phyloP scores from a whole-genome alignment of 2,888 invertebrate species.

The Xestobium rufovillosum region DNA sequence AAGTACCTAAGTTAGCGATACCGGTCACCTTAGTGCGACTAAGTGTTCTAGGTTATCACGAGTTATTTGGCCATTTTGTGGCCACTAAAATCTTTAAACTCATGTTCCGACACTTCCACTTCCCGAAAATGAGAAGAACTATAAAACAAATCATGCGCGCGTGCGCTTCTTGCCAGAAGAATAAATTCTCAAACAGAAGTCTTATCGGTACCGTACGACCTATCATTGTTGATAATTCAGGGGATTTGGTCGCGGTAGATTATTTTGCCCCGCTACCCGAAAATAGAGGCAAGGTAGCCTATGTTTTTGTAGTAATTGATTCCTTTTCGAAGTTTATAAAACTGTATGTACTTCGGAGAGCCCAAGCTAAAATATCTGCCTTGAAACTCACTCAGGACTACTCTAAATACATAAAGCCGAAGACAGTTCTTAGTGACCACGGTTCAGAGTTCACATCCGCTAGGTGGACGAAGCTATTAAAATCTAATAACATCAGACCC shows the following conservation, averaged over 20 bases:
- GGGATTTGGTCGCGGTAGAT: slow-evolving; percentile 21
- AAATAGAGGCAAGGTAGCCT: slow-evolving; percentile 13
- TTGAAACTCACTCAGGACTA: slow-evolving; percentile 13
- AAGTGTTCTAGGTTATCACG: slow-evolving; percentile 6
- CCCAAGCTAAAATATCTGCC: slow-evolving; percentile 14
- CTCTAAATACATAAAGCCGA: slow-evolving; percentile 8
- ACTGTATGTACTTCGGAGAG: slow-evolving; percentile 19
- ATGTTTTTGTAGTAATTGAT: slow-evolving; percentile 24
- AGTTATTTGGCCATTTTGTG: slow-evolving; percentile 13
- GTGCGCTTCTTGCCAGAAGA: slow-evolving; percentile 8
- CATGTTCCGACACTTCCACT: slow-evolving; percentile 7
- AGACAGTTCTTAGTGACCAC: slow-evolving; percentile 18
- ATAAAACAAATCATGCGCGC: background rate
- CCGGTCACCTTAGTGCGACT: background rate
- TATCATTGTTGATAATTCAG: background rate
- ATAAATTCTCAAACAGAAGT: slow-evolving; percentile 3
- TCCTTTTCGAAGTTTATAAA: slow-evolving; percentile 23
- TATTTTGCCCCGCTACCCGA: slow-evolving; percentile 22
- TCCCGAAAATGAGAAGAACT: slow-evolving; percentile 4
- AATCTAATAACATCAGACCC: slow-evolving; percentile 12
- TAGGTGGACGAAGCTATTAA: slow-evolving; percentile 16
- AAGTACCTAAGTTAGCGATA: no score
- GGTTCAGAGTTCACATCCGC: slow-evolving; percentile 24
- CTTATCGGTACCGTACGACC: slow-evolving; percentile 4
- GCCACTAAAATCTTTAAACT: slow-evolving; percentile 10